These are phyloP conservation scores for Microplitis demolitor DNA, from an alignment of 1,140 invertebrate genomes.

Conservation along the genomic window DNA sequence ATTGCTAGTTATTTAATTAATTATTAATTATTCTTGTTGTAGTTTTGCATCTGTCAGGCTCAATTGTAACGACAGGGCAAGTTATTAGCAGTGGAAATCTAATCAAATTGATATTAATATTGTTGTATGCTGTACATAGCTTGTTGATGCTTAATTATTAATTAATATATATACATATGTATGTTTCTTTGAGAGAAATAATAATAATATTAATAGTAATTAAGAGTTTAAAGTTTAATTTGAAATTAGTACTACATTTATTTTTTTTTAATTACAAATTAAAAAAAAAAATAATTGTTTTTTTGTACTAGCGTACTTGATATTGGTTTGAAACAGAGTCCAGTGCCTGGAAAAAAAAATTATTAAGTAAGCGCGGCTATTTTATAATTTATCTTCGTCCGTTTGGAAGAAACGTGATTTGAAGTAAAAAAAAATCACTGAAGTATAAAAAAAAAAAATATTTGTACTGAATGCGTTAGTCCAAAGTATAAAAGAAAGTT, in stretches of 20 bases:
- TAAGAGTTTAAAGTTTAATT: no score
- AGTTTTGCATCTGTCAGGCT: neutral
- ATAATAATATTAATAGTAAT: neutral
- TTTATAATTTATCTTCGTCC: no score
- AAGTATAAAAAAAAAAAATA: neutral
- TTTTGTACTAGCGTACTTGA: no score
- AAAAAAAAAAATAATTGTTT: no score
- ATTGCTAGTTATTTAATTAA: neutral
- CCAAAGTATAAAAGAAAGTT: constrained; percentile 35
- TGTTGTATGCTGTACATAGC: neutral
- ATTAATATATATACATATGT: neutral
- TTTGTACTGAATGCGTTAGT: constrained; percentile 11
- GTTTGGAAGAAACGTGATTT: no score
- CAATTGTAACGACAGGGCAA: neutral
- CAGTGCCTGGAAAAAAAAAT: no score
- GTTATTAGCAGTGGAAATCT: constrained; percentile 1
- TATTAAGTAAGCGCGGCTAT: no score
- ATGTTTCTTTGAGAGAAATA: no score
- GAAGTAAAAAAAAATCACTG: neutral
- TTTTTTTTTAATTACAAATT: no score
- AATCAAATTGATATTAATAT: neutral
- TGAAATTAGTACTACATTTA: no score
- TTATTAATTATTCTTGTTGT: neutral
- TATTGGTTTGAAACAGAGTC: no score
- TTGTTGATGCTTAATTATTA: neutral